These are phyloP conservation scores for Tortricodes alternella DNA, from an alignment of 2,888 invertebrate genomes.

Conservation along the genomic window DNA sequence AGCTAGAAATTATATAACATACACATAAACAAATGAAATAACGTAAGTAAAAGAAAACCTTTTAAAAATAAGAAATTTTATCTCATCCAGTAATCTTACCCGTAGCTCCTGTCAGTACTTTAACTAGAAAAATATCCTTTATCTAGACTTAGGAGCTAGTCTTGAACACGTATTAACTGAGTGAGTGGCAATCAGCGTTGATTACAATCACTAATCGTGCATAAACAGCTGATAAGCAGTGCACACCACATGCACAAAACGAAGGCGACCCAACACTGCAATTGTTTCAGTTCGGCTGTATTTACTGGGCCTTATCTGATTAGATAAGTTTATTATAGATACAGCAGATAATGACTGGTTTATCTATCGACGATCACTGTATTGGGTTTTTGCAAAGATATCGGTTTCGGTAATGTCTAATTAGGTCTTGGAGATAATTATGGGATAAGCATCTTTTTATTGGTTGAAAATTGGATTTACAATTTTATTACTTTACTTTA, in stretches of 20 bases:
- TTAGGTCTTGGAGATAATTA: not conserved
- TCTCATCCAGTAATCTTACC: not conserved
- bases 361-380: slow-evolving; percentile 25
- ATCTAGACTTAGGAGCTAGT: slow-evolving; percentile 10
- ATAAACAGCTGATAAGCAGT: slow-evolving; percentile 13
- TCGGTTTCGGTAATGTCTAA: slow-evolving; percentile 2
- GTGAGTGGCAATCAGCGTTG: slow-evolving; percentile 8
- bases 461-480: not conserved
- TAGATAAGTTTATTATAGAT: slow-evolving; percentile 23
- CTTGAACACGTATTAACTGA: slow-evolving; percentile 7
- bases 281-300: slow-evolving; percentile 1
- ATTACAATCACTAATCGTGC: slow-evolving; percentile 21
- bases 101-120: not conserved
- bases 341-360: slow-evolving; percentile 17
- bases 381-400: slow-evolving; percentile 25
- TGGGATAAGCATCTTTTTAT: not conserved
- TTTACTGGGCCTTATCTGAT: slow-evolving; percentile 20
- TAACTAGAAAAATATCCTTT: not conserved
- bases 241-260: slow-evolving; percentile 2
- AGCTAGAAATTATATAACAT: too few relatives aligned
- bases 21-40: too few relatives aligned
- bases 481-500: not conserved
- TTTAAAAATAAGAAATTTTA: not conserved
- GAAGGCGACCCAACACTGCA: slow-evolving; percentile 1
- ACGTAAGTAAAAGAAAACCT: too few relatives aligned